phyloP scores from a whole-genome alignment of 2,888 invertebrate genomes.

The Drosophila mercatorum region DNA sequence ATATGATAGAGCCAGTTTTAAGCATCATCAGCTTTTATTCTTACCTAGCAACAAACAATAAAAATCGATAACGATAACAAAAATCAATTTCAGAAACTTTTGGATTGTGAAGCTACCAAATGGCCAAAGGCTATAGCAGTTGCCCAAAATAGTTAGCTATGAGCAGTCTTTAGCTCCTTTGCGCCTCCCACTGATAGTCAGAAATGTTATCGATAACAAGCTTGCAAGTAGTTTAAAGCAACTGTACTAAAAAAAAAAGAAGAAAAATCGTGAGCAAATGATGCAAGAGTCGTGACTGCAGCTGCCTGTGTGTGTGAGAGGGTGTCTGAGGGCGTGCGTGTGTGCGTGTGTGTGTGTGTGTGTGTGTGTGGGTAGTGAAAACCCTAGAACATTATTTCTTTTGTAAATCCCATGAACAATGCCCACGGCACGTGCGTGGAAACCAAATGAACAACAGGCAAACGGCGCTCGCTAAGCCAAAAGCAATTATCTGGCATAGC shows the following conservation, averaged over 20 bases:
- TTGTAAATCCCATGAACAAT: constrained; percentile 62
- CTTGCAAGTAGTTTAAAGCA: neutral
- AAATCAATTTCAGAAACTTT: too few relatives aligned
- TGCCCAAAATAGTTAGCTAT: too few relatives aligned
- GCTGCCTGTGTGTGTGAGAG: neutral
- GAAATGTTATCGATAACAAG: neutral
- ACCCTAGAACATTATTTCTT: constrained; percentile 51
- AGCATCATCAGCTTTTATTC: too few relatives aligned
- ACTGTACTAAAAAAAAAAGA: neutral
- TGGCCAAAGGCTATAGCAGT: too few relatives aligned
- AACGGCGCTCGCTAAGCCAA: constrained; percentile 6
- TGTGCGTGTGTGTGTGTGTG: constrained; percentile 1
- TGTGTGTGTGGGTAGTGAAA: constrained; percentile 6
- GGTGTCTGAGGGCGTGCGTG: neutral
- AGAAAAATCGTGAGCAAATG: neutral
- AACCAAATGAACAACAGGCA: constrained; percentile 37
- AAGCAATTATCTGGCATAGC: constrained; percentile 68
- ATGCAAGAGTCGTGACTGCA: constrained; percentile 13
- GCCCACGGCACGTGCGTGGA: constrained; percentile 63
- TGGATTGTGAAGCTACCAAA: too few relatives aligned
- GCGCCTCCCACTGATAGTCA: too few relatives aligned
- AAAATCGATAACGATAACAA: too few relatives aligned
- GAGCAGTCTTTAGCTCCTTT: neutral
- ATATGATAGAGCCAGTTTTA: too few relatives aligned
- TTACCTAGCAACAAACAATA: too few relatives aligned